Conservation (phyloP, 1,140 invertebrate genomes). For the Cotesia typhae region DNA sequence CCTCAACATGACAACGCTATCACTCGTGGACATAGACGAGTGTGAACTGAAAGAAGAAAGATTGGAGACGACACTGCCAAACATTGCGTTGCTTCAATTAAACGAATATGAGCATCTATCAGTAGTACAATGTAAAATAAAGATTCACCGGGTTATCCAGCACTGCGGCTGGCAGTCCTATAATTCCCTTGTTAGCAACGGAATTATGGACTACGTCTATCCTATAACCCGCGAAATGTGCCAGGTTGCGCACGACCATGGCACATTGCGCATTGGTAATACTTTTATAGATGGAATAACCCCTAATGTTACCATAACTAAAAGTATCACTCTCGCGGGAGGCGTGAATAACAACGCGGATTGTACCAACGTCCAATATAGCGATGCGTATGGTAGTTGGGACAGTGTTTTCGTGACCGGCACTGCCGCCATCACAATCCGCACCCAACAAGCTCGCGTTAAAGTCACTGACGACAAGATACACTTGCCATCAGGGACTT, state of each 20-base stretch:
- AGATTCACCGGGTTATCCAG: slow-evolving; percentile 9
- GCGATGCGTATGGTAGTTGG: too few species aligned
- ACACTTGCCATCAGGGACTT: slow-evolving; percentile 20
- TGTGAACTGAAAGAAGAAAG: not conserved
- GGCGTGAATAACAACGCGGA: not conserved
- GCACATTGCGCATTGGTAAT: not conserved
- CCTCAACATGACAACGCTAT: slow-evolving; percentile 20
- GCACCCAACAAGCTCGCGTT: slow-evolving; percentile 12
- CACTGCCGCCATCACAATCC: slow-evolving; percentile 17
- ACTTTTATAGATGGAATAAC: too few species aligned
- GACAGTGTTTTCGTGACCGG: slow-evolving; percentile 30
- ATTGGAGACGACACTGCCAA: not conserved
- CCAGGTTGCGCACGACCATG: slow-evolving; percentile 4
- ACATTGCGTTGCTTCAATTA: slow-evolving; percentile 1
- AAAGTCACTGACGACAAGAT: slow-evolving; percentile 34
- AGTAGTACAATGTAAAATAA: slow-evolving; percentile 18
- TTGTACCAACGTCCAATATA: slow-evolving; percentile 29
- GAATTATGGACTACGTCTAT: not conserved
- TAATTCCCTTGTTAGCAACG: not conserved
- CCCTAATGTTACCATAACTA: not conserved
- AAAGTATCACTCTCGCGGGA: not conserved
- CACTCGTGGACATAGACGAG: too few species aligned
- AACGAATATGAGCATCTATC: slow-evolving; percentile 10
- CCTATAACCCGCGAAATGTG: not conserved
- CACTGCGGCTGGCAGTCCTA: slow-evolving; percentile 13